These are phyloP conservation scores for Mormyrus lacerda DNA, from an alignment of 2,113 vertebrate species.

Conservation along the genomic window DNA sequence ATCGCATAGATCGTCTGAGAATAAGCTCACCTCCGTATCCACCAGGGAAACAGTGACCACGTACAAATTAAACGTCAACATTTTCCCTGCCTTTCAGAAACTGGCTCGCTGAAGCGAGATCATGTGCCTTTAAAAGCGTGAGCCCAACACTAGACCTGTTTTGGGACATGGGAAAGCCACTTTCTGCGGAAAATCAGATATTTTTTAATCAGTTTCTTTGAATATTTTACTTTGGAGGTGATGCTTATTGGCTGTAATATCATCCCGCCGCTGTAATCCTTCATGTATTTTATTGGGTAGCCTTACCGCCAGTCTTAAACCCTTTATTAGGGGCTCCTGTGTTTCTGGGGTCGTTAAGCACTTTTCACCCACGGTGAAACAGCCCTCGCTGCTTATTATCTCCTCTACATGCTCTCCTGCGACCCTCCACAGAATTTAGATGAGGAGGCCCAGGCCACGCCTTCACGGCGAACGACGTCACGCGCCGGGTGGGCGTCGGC, in stretches of 20 bases:
- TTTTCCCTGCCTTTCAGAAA: background rate
- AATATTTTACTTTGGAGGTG: background rate
- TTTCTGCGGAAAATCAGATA: background rate
- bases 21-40: background rate
- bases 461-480: background rate
- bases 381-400: background rate
- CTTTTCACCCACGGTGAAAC: background rate
- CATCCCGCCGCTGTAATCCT: background rate
- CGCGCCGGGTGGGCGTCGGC: background rate
- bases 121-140: background rate
- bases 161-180: background rate
- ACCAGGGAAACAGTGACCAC: background rate
- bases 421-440: background rate
- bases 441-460: background rate
- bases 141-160: background rate
- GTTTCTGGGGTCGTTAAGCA: background rate
- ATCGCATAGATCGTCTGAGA: background rate
- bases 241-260: background rate
- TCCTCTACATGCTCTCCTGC: background rate
- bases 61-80: background rate
- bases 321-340: background rate
- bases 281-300: background rate
- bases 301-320: background rate
- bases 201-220: background rate
- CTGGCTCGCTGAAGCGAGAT: background rate